phyloP scores from a whole-genome alignment of 2,113 vertebrate species.

The Percina caprodes region DNA sequence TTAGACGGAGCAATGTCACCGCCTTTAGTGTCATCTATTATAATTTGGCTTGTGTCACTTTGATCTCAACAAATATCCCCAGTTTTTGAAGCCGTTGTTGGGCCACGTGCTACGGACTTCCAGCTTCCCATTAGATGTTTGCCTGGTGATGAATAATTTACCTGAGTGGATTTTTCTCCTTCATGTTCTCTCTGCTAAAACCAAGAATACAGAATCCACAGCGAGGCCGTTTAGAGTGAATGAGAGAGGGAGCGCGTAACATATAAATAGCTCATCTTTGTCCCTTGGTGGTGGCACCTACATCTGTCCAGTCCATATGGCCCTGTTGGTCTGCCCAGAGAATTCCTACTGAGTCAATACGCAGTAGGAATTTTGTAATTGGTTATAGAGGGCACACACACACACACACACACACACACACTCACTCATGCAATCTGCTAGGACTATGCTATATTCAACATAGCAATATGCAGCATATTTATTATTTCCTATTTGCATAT shows the following conservation, averaged over 20 bases:
- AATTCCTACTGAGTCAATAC: constrained; percentile 30
- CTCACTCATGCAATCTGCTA: too few species aligned
- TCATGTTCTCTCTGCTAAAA: constrained; percentile 18
- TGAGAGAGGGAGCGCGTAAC: constrained; percentile 23
- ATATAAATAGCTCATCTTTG: constrained; percentile 53
- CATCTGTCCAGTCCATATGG: constrained; percentile 61
- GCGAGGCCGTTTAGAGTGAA: constrained; percentile 33
- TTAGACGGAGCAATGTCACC: constrained; percentile 69
- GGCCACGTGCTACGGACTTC: constrained; percentile 46
- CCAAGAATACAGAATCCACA: constrained; percentile 37
- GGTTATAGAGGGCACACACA: neutral
- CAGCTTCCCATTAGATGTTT: constrained; percentile 50
- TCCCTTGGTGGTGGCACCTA: constrained; percentile 43
- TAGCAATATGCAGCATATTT: too few species aligned
- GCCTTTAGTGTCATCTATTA: constrained; percentile 74
- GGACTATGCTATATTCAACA: too few species aligned
- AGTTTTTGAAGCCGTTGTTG: constrained; percentile 55
- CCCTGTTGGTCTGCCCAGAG: constrained; percentile 6
- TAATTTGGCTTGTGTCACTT: constrained; percentile 63
- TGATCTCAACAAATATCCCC: constrained; percentile 75
- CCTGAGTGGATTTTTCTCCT: constrained; percentile 52
- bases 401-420: too few species aligned
- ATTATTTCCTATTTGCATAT: too few species aligned
- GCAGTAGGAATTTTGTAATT: constrained; percentile 16
- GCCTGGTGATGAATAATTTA: constrained; percentile 64